phyloP scores from a whole-genome alignment of 2,797 vertebrate genomes.

The Oophaga sylvatica region DNA sequence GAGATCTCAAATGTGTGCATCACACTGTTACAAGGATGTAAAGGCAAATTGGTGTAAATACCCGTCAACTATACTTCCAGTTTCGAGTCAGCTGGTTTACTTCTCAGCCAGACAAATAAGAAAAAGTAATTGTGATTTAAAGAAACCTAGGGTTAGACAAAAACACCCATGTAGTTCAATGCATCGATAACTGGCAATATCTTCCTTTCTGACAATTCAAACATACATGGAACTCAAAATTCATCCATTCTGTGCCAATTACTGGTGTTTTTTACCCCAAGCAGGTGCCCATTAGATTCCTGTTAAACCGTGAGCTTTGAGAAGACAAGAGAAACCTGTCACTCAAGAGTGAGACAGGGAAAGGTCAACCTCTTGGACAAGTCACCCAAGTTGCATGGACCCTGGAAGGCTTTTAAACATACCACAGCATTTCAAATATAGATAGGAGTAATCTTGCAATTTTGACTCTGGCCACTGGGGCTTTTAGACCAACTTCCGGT shows the following conservation, averaged over 20 bases:
- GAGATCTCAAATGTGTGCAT: slow-evolving; percentile 79
- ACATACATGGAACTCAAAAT: neutral
- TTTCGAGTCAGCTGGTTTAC: slow-evolving; percentile 77
- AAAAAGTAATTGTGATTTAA: slow-evolving; percentile 50
- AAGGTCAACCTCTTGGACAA: too few species aligned
- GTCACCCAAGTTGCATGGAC: too few species aligned
- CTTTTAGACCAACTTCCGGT: too few species aligned
- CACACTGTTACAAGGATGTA: slow-evolving; percentile 76
- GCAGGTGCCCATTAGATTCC: neutral
- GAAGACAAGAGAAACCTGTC: too few species aligned
- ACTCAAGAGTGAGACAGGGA: too few species aligned
- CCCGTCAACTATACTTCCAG: slow-evolving; percentile 76
- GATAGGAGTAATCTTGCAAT: too few species aligned
- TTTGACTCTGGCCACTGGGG: too few species aligned
- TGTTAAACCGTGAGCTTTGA: neutral
- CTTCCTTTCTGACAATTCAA: neutral
- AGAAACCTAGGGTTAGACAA: slow-evolving; percentile 56
- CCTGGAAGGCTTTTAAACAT: too few species aligned
- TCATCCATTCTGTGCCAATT: neutral
- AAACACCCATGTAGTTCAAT: slow-evolving; percentile 49
- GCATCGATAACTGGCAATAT: slow-evolving; percentile 4
- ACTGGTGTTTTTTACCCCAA: neutral
- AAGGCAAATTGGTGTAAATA: slow-evolving; percentile 79
- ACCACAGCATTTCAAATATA: too few species aligned
- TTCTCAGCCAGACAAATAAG: slow-evolving; percentile 73